Conservation (phyloP, 1,140 invertebrate genomes). For the Parapsyche elsis region DNA sequence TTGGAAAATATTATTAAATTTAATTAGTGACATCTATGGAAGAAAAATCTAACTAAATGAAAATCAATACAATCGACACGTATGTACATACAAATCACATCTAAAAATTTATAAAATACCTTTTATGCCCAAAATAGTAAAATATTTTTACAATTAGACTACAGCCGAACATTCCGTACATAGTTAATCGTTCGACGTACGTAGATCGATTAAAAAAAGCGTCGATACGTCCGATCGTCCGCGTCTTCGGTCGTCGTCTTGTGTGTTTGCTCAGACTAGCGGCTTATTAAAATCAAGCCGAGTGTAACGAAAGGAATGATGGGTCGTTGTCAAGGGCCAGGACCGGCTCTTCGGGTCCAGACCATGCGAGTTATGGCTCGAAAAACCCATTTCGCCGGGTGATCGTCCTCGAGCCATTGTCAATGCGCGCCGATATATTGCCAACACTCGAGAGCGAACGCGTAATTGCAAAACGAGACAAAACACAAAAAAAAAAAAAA, state of each 20-base stretch:
- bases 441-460: background rate
- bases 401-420: slow-evolving; percentile 46
- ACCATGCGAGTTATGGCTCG: slow-evolving; percentile 25
- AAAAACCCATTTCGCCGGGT: slow-evolving; percentile 44
- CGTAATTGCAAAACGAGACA: slow-evolving; percentile 20
- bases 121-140: no score
- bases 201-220: background rate
- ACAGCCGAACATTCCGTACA: no score
- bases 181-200: no score
- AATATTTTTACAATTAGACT: no score
- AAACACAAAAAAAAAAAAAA: background rate
- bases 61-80: no score
- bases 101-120: no score
- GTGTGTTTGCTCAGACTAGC: slow-evolving; percentile 7
- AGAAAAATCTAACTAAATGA: no score
- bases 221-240: background rate
- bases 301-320: slow-evolving; percentile 29
- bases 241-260: background rate
- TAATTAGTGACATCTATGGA: no score
- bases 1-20: no score
- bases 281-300: slow-evolving; percentile 25
- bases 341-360: slow-evolving; percentile 31
- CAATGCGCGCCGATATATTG: slow-evolving; percentile 42
- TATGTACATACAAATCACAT: no score
- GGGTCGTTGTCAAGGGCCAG: background rate